A percentile compares a stretch with the other conserved stretches of the same genome.
Conservation (phyloP, 2,113 vertebrate species). For the Thunnus thynnus region DNA sequence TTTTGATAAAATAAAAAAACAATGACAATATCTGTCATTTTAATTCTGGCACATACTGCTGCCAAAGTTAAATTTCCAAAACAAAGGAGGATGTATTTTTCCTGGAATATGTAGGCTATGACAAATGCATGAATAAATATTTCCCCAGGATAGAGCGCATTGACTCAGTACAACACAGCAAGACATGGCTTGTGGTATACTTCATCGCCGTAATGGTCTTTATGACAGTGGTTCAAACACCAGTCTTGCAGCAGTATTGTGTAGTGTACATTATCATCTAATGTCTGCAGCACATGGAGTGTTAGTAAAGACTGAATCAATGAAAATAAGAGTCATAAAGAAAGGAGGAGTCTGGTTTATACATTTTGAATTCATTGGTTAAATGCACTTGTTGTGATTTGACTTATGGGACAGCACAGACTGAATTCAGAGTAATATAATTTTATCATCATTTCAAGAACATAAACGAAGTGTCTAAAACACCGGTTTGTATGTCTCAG, state of each 20-base stretch:
- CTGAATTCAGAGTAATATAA: constrained; percentile 15
- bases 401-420: constrained; percentile 7
- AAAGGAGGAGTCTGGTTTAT: constrained; percentile 44
- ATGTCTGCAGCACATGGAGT: not conserved
- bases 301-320: constrained; percentile 4
- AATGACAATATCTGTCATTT: constrained; percentile 5
- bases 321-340: constrained; percentile 35
- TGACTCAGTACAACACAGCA: not conserved
- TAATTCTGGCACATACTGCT: not conserved
- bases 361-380: constrained; percentile 41
- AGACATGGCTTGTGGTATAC: not conserved
- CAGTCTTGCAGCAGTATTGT: not conserved
- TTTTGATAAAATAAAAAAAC: not conserved
- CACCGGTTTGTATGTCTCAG: constrained; percentile 14
- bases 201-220: not conserved
- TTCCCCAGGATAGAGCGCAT: not conserved
- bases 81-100: not conserved
- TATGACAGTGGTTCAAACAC: not conserved
- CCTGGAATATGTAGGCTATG: not conserved
- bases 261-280: not conserved
- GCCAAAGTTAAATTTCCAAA: not conserved
- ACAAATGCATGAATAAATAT: not conserved
- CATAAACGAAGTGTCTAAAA: constrained; percentile 5
- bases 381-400: constrained; percentile 13
- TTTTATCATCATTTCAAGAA: constrained; percentile 36